Percentiles rank a stretch among this genome's conserved stretches.
phyloP scores from a whole-genome alignment of 1,140 invertebrate genomes.

The Drosophila tropicalis region DNA sequence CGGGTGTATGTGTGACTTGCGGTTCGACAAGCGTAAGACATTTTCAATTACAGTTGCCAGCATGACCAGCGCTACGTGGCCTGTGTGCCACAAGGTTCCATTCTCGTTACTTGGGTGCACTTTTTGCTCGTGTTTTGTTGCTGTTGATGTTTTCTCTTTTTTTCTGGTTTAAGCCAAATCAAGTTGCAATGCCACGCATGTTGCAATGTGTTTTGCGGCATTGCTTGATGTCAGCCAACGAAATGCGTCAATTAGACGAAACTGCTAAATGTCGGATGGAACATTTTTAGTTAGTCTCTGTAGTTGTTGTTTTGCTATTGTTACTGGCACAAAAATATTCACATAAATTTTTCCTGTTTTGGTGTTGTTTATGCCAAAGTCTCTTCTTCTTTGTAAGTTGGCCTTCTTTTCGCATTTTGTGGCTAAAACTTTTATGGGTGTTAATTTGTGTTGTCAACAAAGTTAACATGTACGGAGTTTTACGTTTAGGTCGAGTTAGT shows the following conservation, averaged over 20 bases:
- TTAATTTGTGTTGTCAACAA: constrained; percentile 80
- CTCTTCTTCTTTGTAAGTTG: constrained; percentile 24
- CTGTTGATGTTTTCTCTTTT: constrained; percentile 7
- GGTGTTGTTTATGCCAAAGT: constrained; percentile 54
- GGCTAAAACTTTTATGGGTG: constrained; percentile 76
- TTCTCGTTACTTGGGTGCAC: constrained; percentile 7
- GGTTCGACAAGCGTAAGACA: constrained; percentile 81
- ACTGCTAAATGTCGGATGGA: constrained; percentile 69
- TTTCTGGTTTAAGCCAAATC: constrained; percentile 38
- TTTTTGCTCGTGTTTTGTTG: constrained; percentile 15
- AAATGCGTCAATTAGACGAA: constrained; percentile 80
- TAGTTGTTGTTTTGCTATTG: constrained; percentile 21
- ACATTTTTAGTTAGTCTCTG: constrained; percentile 31
- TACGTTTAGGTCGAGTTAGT: neutral
- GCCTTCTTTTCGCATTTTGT: constrained; percentile 36
- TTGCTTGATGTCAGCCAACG: constrained; percentile 69
- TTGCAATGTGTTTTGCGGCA: constrained; percentile 32
- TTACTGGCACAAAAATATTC: constrained; percentile 49
- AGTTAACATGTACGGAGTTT: constrained; percentile 59
- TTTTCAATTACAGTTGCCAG: constrained; percentile 77
- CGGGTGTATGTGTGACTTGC: constrained; percentile 51
- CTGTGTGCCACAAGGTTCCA: constrained; percentile 9
- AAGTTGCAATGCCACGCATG: constrained; percentile 54
- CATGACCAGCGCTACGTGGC: constrained; percentile 63
- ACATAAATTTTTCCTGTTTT: constrained; percentile 69